A percentile compares a stretch with the other conserved stretches of the same genome.
phyloP scores from a whole-genome alignment of 2,888 invertebrate genomes.

The Lampropteryx suffumata region DNA sequence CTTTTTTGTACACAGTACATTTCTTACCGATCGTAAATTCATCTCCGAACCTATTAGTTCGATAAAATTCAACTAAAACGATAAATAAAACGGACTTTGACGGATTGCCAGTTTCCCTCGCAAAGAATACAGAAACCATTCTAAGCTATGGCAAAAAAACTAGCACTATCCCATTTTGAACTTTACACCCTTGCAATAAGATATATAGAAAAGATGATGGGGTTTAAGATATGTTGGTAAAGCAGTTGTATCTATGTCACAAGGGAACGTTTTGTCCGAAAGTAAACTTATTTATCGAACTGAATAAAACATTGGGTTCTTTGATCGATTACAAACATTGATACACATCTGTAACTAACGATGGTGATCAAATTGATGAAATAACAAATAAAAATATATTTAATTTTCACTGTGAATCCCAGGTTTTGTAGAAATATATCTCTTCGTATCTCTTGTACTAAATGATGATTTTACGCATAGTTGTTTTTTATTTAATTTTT shows the following conservation, averaged over 20 bases:
- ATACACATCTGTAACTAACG: constrained; percentile 38
- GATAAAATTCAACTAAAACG: constrained; percentile 82
- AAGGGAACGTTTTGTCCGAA: constrained; percentile 80
- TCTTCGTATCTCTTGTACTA: too few species aligned
- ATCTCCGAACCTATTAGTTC: constrained; percentile 79
- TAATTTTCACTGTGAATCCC: too few species aligned
- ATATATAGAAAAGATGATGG: not conserved
- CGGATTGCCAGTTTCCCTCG: constrained; percentile 76
- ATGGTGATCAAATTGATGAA: constrained; percentile 15
- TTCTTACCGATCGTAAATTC: constrained; percentile 77
- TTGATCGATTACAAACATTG: constrained; percentile 60
- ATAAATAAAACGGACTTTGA: constrained; percentile 81
- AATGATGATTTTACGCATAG: too few species aligned
- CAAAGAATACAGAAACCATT: constrained; percentile 58
- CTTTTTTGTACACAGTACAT: constrained; percentile 58
- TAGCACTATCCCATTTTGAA: not conserved
- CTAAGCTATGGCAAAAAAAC: not conserved
- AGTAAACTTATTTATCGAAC: constrained; percentile 76
- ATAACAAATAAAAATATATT: constrained; percentile 6
- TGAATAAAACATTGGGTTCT: constrained; percentile 74
- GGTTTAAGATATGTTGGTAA: constrained; percentile 43
- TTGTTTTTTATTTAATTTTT: too few species aligned
- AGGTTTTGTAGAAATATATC: too few species aligned
- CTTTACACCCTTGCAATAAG: constrained; percentile 3
- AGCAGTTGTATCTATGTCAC: constrained; percentile 74